Evolutionary conservation across 2,888 invertebrate genomes (phyloP), one percentile per base, ranked within the genome.

Genomic region (Rhagium mordax): DNA sequence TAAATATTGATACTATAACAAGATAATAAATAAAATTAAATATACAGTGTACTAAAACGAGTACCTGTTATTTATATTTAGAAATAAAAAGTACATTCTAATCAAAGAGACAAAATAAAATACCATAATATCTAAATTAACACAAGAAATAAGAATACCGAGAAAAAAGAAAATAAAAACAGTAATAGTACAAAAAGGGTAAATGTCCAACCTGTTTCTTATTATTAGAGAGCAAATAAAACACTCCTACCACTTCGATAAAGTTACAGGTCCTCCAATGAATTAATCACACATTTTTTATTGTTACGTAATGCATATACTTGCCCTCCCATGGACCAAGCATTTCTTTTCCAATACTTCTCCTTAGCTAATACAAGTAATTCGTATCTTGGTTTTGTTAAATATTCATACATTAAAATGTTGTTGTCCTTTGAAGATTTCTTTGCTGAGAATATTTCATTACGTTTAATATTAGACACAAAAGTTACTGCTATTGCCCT

Each of bases 341-440:
- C 57, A 10, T 41, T 29, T 4, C 8, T 29, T 15, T 33, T 27
- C 1, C 66, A 53, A 53, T 33, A 66, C 33, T 53, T 66, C 6
- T n/a, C n/a, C 16, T 66, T 66, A 13, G 66, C 66, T 10, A 18
- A 10, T 33, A 20, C 8, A 3, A 66, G 10, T 15, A 55, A 41
- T 33, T 53, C 18, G 55, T 53, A 53, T 3, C 33, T 16, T 8
- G 10, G 6, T 18, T 66, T 66, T 4, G 66, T 16, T 1, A 66
- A 21, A 41, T 66, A 29, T 20, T 66, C 66, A 13, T 53, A 66
- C 2, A 66, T 10, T 33, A 41, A 6, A 29, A 55, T 21, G 2
- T 24, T 24, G 3, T 3, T 13, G 13, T 8, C 7, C 33, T 66
- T 66, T 16, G 53, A 20, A 0, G 7, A 7, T 29, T 55, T 53